A percentile compares a stretch with the other conserved stretches of the same genome.
These are phyloP conservation scores for Microplitis deprimator DNA, from an alignment of 2,888 invertebrate species.

Conservation along the genomic window DNA sequence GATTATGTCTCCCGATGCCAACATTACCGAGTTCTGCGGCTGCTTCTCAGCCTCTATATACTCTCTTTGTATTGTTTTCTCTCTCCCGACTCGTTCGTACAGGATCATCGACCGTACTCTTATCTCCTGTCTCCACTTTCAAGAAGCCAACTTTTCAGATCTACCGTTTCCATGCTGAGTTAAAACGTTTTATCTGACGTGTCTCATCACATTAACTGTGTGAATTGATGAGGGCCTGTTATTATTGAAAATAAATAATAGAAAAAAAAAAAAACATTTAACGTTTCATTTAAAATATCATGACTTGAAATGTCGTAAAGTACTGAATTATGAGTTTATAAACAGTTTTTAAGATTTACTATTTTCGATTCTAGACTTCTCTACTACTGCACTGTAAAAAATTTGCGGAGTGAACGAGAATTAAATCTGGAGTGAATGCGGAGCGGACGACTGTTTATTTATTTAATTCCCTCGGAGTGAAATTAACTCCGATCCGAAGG, in stretches of 20 bases:
- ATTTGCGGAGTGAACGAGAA: too few relatives aligned
- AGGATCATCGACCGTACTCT: slow-evolving; percentile 47
- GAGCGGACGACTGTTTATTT: too few relatives aligned
- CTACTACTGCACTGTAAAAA: too few relatives aligned
- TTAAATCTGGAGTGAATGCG: too few relatives aligned
- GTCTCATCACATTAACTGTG: slow-evolving; percentile 31
- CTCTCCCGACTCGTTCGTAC: slow-evolving; percentile 39
- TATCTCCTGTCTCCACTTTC: slow-evolving; percentile 37
- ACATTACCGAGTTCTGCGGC: slow-evolving; percentile 41
- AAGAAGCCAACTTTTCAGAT: slow-evolving; percentile 32
- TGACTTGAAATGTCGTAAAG: too few relatives aligned
- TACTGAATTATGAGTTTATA: too few relatives aligned
- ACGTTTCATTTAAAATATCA: background rate
- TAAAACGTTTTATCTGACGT: slow-evolving; percentile 36
- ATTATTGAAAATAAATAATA: slow-evolving; percentile 4
- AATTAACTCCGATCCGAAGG: too few relatives aligned
- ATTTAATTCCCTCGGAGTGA: too few relatives aligned
- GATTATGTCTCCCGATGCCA: slow-evolving; percentile 65
- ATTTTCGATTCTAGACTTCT: too few relatives aligned
- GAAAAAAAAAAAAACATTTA: slow-evolving; percentile 11
- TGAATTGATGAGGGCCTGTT: slow-evolving; percentile 35
- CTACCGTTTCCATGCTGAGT: slow-evolving; percentile 27
- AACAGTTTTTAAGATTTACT: too few relatives aligned
- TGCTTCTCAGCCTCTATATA: slow-evolving; percentile 24
- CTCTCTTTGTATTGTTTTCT: slow-evolving; percentile 34